Conservation (phyloP, 1,140 invertebrate genomes). For the Hestina assimilis region DNA sequence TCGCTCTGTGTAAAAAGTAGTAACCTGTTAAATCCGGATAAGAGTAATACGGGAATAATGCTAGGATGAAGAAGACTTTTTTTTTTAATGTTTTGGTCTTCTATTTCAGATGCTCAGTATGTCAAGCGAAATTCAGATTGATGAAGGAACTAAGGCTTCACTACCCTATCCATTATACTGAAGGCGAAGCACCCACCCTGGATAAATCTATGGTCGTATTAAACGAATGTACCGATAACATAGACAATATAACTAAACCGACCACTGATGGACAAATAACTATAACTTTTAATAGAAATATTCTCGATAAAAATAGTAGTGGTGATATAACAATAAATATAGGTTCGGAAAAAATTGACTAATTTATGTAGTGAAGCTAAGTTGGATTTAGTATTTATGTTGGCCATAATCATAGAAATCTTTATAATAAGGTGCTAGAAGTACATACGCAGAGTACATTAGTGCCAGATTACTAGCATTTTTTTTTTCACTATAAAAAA, state of each 20-base stretch:
- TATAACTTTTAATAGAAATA: constrained; percentile 49
- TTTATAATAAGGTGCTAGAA: no score
- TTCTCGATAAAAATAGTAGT: constrained; percentile 40
- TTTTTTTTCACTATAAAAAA: no score
- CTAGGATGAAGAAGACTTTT: no score
- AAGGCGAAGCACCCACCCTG: constrained; percentile 23
- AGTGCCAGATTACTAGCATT: no score
- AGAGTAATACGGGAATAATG: no score
- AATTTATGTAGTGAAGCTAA: background rate
- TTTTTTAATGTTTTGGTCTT: no score
- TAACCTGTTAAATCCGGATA: no score
- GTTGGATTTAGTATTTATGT: no score
- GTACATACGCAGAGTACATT: no score
- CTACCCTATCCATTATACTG: constrained; percentile 65
- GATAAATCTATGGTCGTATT: constrained; percentile 12
- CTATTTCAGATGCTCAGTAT: constrained; percentile 47
- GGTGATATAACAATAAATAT: constrained; percentile 58
- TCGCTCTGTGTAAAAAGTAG: no score
- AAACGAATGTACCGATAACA: constrained; percentile 9
- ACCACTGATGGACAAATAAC: constrained; percentile 40
- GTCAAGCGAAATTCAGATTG: constrained; percentile 61
- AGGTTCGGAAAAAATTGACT: constrained; percentile 32
- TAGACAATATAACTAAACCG: constrained; percentile 17
- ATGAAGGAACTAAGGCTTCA: constrained; percentile 67
- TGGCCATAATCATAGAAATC: no score